Percentiles rank a stretch among this genome's conserved stretches.
These are phyloP conservation scores for Ceyx cyanopectus DNA, from an alignment of 2,113 vertebrate genomes.

Conservation along the genomic window DNA sequence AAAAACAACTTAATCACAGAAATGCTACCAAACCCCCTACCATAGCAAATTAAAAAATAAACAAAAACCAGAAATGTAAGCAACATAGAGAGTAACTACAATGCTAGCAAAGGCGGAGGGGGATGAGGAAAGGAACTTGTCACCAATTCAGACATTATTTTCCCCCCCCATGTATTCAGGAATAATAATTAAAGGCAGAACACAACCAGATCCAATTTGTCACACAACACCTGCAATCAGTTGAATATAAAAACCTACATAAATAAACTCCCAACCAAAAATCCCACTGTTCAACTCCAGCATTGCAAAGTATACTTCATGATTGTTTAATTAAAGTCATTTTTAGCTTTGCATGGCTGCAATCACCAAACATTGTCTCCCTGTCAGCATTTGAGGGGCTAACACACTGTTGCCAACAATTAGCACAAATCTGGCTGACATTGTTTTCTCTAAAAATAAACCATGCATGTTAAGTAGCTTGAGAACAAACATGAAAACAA, in stretches of 20 bases:
- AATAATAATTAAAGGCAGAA: conserved; percentile 34
- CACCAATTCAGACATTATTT: not conserved
- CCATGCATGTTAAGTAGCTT: conserved; percentile 67
- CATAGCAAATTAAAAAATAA: not conserved
- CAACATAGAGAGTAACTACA: not conserved
- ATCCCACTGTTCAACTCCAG: conserved; percentile 25
- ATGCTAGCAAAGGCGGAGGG: not conserved
- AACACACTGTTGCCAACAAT: conserved; percentile 69
- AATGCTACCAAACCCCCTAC: not conserved
- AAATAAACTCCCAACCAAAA: conserved; percentile 24
- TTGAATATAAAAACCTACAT: not conserved
- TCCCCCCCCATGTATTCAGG: not conserved
- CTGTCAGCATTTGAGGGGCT: conserved; percentile 68
- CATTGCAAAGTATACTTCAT: conserved; percentile 11
- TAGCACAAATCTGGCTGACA: conserved; percentile 73
- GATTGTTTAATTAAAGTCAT: conserved; percentile 70
- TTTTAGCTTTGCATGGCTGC: conserved; percentile 66
- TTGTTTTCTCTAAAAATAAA: conserved; percentile 76
- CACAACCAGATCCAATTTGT: conserved; percentile 38
- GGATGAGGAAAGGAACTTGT: not conserved
- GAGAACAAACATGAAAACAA: conserved; percentile 61
- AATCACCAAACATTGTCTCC: conserved; percentile 76
- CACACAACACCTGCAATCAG: conserved; percentile 68
- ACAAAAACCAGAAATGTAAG: not conserved
- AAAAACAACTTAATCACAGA: not conserved